Percentiles rank a stretch among this genome's conserved stretches.
phyloP scores from a whole-genome alignment of 2,888 invertebrate species.

The Platycheirus rosarum region DNA sequence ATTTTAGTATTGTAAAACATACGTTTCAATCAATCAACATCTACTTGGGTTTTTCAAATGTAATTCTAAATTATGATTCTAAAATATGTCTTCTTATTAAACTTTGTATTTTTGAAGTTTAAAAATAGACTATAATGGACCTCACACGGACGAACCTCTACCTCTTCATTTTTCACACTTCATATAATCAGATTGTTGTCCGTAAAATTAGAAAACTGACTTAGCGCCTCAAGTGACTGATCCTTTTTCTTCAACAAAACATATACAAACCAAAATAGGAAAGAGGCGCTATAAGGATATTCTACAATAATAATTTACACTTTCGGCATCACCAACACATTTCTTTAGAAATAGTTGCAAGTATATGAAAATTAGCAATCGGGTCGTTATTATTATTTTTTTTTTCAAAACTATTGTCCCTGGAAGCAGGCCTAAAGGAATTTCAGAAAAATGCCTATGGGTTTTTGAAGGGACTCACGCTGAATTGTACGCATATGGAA shows the following conservation, averaged over 20 bases:
- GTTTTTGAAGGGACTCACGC: slow-evolving; percentile 60
- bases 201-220: slow-evolving; percentile 52
- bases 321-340: slow-evolving; percentile 17
- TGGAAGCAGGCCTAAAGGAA: slow-evolving; percentile 38
- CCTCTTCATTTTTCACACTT: slow-evolving; percentile 13
- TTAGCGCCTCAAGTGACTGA: slow-evolving; percentile 55
- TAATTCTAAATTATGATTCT: too few relatives aligned
- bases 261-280: not conserved
- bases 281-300: slow-evolving; percentile 58
- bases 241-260: slow-evolving; percentile 16
- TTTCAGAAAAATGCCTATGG: slow-evolving; percentile 50
- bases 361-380: slow-evolving; percentile 59
- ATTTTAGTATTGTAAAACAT: too few relatives aligned
- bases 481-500: slow-evolving; percentile 55
- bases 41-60: too few relatives aligned
- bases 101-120: too few relatives aligned
- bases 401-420: slow-evolving; percentile 42
- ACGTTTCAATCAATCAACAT: too few relatives aligned
- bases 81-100: too few relatives aligned
- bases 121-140: not conserved
- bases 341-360: slow-evolving; percentile 43
- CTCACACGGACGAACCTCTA: slow-evolving; percentile 21
- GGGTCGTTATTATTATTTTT: slow-evolving; percentile 20
- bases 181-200: slow-evolving; percentile 54
- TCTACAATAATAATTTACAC: slow-evolving; percentile 48